Evolutionary conservation across 2,888 invertebrate genomes (phyloP), one percentile per base, ranked within the genome.

Genomic region (Sepiola atlantica): DNA sequence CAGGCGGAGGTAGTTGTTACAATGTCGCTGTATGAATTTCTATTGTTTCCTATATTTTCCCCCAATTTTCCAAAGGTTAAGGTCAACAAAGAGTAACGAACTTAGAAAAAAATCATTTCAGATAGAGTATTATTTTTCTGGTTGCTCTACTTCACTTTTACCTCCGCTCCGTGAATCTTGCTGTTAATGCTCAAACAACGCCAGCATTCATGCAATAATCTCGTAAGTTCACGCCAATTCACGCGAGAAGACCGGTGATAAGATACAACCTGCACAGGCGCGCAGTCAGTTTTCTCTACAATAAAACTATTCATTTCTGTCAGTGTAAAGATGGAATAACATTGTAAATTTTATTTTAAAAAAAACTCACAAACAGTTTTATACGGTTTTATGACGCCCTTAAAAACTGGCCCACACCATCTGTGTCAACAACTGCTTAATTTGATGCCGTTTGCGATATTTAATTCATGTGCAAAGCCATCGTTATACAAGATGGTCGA

Each of bases 281-380:
- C 32, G n/a, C 77, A 32, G 32, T 77, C 32, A 77, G 45, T 77
- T 77, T 77, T 4, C 77, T 18, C 77, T 12, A 77, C 77, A 77
- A 77, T 77, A 32, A 77, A 77, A 77, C 77, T 77, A 77, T 77
- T 77, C 77, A 77, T 77, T 77, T 77, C 77, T 32, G n/a, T 77
- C 32, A 77, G 16, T 77, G 16, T n/a, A 77, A 77, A n/a, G 77
- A 77, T 77, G 14, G 77, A 32, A 16, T 77, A 77, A 77, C 1
- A n/a, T n/a, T 77, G n/a, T n/a, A n/a, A 57, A 1, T 21, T 61
- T 61, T 61, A 24, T n/a, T n/a, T n/a, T n/a, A n/a, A n/a, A 61
- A 61, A 61, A 6, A 4, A 21, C 61, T 28, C 61, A 12, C 28
- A 45, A 45, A 45, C 45, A 45, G 45, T 45, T 45, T 45, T 4